Conservation (phyloP, 2,113 vertebrate genomes). For the Pogonocichla stellata region DNA sequence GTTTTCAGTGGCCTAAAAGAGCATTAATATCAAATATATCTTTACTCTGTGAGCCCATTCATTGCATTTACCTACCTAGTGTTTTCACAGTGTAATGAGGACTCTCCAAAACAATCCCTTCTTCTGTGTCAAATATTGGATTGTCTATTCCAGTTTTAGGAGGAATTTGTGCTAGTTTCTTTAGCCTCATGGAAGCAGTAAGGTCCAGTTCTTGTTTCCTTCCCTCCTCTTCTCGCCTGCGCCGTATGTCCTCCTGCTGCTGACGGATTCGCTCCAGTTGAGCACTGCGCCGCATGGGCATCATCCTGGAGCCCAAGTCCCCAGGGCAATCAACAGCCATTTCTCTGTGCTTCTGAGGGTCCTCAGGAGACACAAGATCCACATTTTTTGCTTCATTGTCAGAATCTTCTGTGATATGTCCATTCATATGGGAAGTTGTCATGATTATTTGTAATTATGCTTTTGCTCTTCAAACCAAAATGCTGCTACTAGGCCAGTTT, state of each 20-base stretch:
- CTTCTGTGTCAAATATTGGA: slow-evolving; percentile 90
- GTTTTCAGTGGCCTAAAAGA: background rate
- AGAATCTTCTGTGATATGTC: slow-evolving; percentile 85
- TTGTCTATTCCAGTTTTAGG: slow-evolving; percentile 94
- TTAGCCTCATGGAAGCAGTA: slow-evolving; percentile 88
- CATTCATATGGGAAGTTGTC: slow-evolving; percentile 92
- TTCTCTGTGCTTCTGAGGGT: slow-evolving; percentile 82
- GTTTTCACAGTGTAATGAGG: slow-evolving; percentile 79
- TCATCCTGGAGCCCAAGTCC: slow-evolving; percentile 90
- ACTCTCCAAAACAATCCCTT: slow-evolving; percentile 78
- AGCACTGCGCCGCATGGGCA: slow-evolving; percentile 80
- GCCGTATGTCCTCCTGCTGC: slow-evolving; percentile 90
- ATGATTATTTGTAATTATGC: slow-evolving; percentile 72
- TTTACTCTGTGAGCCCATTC: background rate
- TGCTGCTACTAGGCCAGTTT: slow-evolving; percentile 61
- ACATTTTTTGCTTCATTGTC: slow-evolving; percentile 81
- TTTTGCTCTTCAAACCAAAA: slow-evolving; percentile 65
- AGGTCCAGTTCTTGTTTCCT: slow-evolving; percentile 88
- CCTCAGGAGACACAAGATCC: slow-evolving; percentile 75
- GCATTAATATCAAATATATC: background rate
- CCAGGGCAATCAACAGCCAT: slow-evolving; percentile 93
- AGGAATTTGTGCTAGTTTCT: slow-evolving; percentile 88
- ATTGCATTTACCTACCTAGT: slow-evolving; percentile 69
- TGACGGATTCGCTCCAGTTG: slow-evolving; percentile 89
- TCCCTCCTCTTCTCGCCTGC: slow-evolving; percentile 83